Percentiles rank a stretch among this genome's conserved stretches.
These are phyloP conservation scores for Prionailurus bengalensis DNA, from an alignment of 2,113 vertebrate genomes.

Conservation along the genomic window DNA sequence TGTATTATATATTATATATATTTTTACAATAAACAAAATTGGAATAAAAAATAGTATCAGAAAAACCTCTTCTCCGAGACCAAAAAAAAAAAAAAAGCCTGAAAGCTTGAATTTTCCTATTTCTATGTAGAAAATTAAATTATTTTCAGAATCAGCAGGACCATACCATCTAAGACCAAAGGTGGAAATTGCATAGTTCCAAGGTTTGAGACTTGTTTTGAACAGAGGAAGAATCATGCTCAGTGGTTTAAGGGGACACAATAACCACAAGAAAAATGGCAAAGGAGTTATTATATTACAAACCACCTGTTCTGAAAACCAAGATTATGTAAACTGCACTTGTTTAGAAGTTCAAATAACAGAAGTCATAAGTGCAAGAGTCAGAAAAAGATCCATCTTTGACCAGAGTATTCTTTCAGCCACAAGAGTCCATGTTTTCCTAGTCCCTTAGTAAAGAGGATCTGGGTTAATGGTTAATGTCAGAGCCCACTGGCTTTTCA, in stretches of 20 bases:
- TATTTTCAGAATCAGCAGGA: slow-evolving; percentile 55
- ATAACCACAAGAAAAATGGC: slow-evolving; percentile 47
- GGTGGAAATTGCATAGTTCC: slow-evolving; percentile 16
- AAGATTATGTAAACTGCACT: neutral
- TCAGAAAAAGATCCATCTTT: neutral
- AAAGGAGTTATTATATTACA: neutral
- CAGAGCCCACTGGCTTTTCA: neutral
- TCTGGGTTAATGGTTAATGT: neutral
- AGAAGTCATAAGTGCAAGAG: neutral
- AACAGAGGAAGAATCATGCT: neutral
- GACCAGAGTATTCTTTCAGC: neutral
- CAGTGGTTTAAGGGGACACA: neutral
- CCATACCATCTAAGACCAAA: neutral
- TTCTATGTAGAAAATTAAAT: slow-evolving; percentile 50
- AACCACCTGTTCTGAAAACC: neutral
- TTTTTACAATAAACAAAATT: slow-evolving; percentile 40
- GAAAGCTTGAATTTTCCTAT: slow-evolving; percentile 48
- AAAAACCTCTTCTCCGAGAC: neutral
- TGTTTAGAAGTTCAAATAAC: neutral
- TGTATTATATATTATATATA: too few species aligned
- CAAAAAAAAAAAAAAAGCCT: neutral
- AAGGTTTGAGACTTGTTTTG: slow-evolving; percentile 26
- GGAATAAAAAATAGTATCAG: neutral
- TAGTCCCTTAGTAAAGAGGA: neutral
- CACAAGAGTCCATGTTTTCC: neutral